Base-by-base conservation (phyloP, 2,113 vertebrate genomes). In the Corythaixoides concolor region DNA sequence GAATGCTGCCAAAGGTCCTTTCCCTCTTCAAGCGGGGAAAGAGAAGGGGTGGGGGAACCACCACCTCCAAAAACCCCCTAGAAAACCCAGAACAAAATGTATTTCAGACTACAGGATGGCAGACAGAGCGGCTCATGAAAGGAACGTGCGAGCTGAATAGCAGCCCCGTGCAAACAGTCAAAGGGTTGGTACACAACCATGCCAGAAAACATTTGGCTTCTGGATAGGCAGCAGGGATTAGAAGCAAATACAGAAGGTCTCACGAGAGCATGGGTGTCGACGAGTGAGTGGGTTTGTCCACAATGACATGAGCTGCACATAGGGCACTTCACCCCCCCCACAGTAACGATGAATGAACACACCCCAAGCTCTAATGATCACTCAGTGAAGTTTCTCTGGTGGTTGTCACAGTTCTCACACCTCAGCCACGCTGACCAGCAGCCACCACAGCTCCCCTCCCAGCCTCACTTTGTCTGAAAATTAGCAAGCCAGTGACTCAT, bases 301-400 rank as follows among this genome's bases (percentile, higher is more conserved):
- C 24, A 22, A 22, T 6, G 10, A 35, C 0, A 3, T 4, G 66
- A 52, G 33, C 35, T 23, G 5, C 62, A 27, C 0, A 1, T 26
- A 52, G 66, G 50, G 47, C 62, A 30, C 35, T n/a, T 12, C 39
- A 26, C 67, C 66, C 43, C 66, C 43, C 27, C 37, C 47, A 3
- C 37, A 58, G 80, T 16, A 73, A 49, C 0, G 0, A 43, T 3
- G 26, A 75, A 35, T 0, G 1, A 41, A 23, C 2, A 4, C 0
- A 1, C 18, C 53, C 21, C 24, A 24, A 35, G 58, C 33, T 86
- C 49, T 0, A 17, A 6, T 0, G 2, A 24, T 2, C 39, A 8
- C 45, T 9, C 58, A 43, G 63, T 27, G 72, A 64, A 56, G 70
- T 37, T 67, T 7, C 8, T 45, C 17, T 1, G 0, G 37, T 1